A percentile compares a stretch with the other conserved stretches of the same genome.
phyloP scores from a whole-genome alignment of 2,888 invertebrate species.

The Dryadula phaetusa region DNA sequence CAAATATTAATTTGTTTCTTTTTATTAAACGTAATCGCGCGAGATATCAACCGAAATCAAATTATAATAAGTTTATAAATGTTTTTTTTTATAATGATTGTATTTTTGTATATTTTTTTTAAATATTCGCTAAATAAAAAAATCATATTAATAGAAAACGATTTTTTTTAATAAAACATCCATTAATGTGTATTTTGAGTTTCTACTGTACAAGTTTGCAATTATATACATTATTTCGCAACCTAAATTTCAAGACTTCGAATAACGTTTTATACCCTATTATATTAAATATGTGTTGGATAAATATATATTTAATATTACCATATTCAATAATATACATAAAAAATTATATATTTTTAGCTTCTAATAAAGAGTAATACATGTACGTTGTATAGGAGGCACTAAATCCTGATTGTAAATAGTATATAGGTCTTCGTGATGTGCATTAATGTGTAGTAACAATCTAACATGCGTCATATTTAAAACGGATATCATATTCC shows the following conservation, averaged over 20 bases:
- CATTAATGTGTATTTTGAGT: neutral
- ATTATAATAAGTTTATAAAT: neutral
- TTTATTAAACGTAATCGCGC: neutral
- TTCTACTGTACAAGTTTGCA: neutral
- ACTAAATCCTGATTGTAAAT: neutral
- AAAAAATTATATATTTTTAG: too few species aligned
- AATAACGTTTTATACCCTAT: too few species aligned
- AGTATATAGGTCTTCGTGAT: constrained; percentile 17
- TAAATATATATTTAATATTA: too few species aligned
- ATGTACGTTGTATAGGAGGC: neutral
- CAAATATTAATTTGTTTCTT: constrained; percentile 3
- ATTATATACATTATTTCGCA: too few species aligned
- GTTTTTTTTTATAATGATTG: too few species aligned
- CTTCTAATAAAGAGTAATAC: neutral
- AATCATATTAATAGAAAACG: neutral
- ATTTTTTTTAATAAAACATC: neutral
- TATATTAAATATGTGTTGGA: too few species aligned
- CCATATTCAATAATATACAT: too few species aligned
- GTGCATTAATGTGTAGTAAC: constrained; percentile 12
- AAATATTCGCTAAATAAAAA: neutral
- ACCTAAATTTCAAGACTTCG: too few species aligned
- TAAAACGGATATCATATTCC: constrained; percentile 39
- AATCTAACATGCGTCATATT: constrained; percentile 34
- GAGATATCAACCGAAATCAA: neutral
- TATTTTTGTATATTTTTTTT: neutral